Evolutionary conservation across 2,797 vertebrate species (phyloP).

Genomic region (Phaenicophaeus curvirostris): DNA sequence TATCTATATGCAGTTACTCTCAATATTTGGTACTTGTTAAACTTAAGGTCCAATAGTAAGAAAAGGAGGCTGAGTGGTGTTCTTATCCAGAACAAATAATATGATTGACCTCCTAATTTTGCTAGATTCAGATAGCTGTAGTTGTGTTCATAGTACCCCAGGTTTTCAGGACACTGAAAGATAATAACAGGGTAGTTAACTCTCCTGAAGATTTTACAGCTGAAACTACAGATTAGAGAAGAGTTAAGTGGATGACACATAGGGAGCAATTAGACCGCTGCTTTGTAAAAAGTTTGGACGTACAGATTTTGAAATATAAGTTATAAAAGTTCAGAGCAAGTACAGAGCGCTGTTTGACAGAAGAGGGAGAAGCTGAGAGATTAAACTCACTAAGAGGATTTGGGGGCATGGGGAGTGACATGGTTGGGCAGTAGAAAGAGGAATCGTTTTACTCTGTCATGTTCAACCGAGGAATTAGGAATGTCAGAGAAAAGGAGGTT

Average conservation of each 20-base stretch:
- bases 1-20: background rate
- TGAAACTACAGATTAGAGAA: background rate
- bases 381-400: conserved; percentile 60
- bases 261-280: conserved; percentile 28
- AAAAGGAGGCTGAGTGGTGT: background rate
- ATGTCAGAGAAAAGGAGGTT: conserved; percentile 33
- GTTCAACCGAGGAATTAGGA: conserved; percentile 48
- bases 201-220: background rate
- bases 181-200: background rate
- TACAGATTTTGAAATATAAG: conserved; percentile 29
- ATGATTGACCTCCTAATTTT: background rate
- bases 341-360: conserved; percentile 16
- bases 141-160: background rate
- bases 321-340: conserved; percentile 22
- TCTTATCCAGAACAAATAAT: background rate
- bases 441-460: conserved; percentile 49
- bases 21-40: background rate
- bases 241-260: background rate
- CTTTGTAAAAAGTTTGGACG: conserved; percentile 4
- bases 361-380: conserved; percentile 7
- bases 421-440: conserved; percentile 48
- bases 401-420: conserved; percentile 37
- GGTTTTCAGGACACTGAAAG: background rate
- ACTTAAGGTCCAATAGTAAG: background rate
- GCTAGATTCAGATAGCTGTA: background rate